phyloP scores from a whole-genome alignment of 2,113 vertebrate species.

The Ploceus nigricollis region DNA sequence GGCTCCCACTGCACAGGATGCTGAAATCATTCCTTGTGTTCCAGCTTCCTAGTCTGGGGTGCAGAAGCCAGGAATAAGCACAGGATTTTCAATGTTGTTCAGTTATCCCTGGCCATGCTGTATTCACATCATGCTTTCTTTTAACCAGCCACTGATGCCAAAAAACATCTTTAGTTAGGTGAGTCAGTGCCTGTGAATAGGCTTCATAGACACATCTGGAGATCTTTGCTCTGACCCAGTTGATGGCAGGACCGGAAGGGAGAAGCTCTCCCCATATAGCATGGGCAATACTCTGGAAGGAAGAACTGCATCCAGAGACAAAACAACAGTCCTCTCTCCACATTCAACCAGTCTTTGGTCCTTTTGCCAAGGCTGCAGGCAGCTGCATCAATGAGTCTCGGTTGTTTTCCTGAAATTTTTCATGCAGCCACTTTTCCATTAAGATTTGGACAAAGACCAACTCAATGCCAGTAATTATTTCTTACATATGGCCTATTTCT shows the following conservation, averaged over 20 bases:
- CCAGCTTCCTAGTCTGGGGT: neutral
- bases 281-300: neutral
- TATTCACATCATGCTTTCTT: neutral
- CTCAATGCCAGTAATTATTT: neutral
- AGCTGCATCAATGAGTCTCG: neutral
- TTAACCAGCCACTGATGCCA: neutral
- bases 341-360: neutral
- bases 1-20: neutral
- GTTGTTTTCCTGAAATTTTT: neutral
- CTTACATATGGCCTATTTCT: slow-evolving; percentile 10
- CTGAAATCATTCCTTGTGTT: neutral
- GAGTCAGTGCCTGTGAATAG: neutral
- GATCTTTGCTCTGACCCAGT: neutral
- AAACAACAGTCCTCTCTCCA: neutral
- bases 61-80: neutral
- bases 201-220: rapidly evolving
- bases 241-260: neutral
- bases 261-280: neutral
- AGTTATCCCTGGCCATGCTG: neutral
- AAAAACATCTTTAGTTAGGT: neutral
- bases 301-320: neutral
- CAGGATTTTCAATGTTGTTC: neutral
- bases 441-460: neutral
- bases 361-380: neutral
- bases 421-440: neutral